Percentiles rank a stretch among this genome's conserved stretches.
Evolutionary conservation across 2,797 vertebrate species (phyloP).

Genomic region (Schizopygopsis malacanthus): DNA sequence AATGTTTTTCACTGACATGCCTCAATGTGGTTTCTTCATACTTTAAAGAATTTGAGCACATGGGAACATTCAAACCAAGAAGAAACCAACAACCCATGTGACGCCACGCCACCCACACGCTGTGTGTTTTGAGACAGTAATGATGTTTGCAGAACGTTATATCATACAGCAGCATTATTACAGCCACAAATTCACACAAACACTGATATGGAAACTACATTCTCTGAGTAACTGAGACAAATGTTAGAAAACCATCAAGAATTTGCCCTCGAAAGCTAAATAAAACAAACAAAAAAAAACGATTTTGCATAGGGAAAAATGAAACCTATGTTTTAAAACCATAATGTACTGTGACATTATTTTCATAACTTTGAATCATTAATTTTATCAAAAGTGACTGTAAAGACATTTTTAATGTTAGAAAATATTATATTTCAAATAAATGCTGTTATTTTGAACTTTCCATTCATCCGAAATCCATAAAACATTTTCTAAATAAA

Average conservation of each 20-base stretch:
- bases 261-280: background rate
- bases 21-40: background rate
- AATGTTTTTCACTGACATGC: background rate
- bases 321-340: background rate
- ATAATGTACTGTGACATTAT: background rate
- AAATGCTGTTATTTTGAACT: background rate
- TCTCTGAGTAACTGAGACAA: background rate
- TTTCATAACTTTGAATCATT: background rate
- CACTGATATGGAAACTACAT: background rate
- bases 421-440: background rate
- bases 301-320: background rate
- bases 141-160: conserved; percentile 45
- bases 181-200: conserved; percentile 34
- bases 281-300: background rate
- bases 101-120: conserved; percentile 64
- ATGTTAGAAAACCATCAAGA: background rate
- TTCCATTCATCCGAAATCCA: background rate
- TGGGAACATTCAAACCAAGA: conserved; percentile 36
- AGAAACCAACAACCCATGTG: conserved; percentile 38
- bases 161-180: conserved; percentile 48
- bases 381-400: background rate
- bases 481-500: background rate
- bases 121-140: conserved; percentile 65
- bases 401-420: background rate
- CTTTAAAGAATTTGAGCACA: background rate